Evolutionary conservation across 2,888 invertebrate genomes (phyloP).

Genomic region (Drosophila buzzatii): DNA sequence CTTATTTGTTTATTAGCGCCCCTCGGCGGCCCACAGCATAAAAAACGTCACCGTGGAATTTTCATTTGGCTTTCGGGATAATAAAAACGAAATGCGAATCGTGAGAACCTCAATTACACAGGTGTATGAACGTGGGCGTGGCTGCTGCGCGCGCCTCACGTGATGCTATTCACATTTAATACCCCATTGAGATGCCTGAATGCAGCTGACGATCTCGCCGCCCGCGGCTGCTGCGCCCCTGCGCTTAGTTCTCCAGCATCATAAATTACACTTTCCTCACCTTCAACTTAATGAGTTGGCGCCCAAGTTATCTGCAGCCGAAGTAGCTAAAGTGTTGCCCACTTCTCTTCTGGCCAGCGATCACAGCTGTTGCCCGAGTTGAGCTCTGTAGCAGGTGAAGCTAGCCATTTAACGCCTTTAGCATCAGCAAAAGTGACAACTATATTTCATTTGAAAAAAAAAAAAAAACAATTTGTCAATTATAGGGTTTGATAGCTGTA

Average conservation of each 20-base stretch:
- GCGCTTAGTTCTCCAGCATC: slow-evolving; percentile 26
- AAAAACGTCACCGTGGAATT: slow-evolving; percentile 75
- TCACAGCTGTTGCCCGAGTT: not conserved
- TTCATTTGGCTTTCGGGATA: slow-evolving; percentile 78
- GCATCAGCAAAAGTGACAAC: not conserved
- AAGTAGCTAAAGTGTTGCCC: no score
- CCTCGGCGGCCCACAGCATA: slow-evolving; percentile 31
- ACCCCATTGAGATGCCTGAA: slow-evolving; percentile 55
- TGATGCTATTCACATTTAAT: slow-evolving; percentile 38
- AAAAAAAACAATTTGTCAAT: no score
- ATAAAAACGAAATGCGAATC: slow-evolving; percentile 62
- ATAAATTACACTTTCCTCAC: slow-evolving; percentile 47
- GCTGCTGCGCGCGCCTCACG: slow-evolving; percentile 25
- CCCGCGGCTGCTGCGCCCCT: not conserved
- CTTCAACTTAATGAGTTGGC: slow-evolving; percentile 52
- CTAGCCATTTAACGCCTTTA: no score
- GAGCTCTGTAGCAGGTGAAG: not conserved
- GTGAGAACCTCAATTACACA: slow-evolving; percentile 55
- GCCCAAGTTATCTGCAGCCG: slow-evolving; percentile 35
- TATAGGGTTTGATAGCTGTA: no score
- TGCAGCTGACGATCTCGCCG: slow-evolving; percentile 50
- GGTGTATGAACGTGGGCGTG: slow-evolving; percentile 19
- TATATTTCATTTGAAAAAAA: not conserved
- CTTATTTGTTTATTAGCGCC: slow-evolving; percentile 80
- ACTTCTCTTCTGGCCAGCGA: not conserved